These are phyloP conservation scores for Sus scrofa DNA, from an alignment of 2,113 vertebrate species.

Conservation along the genomic window DNA sequence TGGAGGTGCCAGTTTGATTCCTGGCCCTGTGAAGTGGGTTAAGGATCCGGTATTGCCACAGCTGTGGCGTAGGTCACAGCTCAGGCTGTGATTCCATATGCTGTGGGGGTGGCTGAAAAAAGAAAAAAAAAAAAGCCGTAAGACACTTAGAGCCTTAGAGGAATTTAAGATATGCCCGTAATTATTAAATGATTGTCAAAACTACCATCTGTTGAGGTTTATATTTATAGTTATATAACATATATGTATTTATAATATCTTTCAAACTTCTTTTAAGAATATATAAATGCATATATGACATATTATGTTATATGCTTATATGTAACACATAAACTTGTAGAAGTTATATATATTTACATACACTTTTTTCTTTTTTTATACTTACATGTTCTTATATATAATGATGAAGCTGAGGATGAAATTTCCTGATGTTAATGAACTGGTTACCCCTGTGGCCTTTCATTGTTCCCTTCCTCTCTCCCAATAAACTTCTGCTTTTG, in stretches of 20 bases:
- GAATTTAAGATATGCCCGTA: neutral
- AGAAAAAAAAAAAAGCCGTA: too few species aligned
- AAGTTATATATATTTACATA: neutral
- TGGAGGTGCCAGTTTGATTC: too few species aligned
- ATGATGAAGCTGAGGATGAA: too few species aligned
- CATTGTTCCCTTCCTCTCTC: neutral
- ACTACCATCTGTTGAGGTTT: neutral
- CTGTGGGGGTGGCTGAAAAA: too few species aligned
- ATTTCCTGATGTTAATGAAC: too few species aligned
- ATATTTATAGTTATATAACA: neutral
- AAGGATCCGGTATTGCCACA: too few species aligned
- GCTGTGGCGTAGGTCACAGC: too few species aligned
- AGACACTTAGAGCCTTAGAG: neutral
- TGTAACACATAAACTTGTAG: too few species aligned
- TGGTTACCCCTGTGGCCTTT: neutral
- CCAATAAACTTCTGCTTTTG: neutral
- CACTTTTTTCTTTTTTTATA: neutral
- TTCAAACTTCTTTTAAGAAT: neutral
- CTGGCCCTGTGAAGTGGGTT: too few species aligned
- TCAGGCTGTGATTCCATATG: too few species aligned
- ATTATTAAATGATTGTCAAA: constrained; percentile 2
- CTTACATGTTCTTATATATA: too few species aligned
- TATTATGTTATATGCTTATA: neutral
- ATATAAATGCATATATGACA: neutral
- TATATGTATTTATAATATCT: neutral